Base-by-base conservation (phyloP, 2,113 vertebrate genomes). In the Alethe castanea region DNA sequence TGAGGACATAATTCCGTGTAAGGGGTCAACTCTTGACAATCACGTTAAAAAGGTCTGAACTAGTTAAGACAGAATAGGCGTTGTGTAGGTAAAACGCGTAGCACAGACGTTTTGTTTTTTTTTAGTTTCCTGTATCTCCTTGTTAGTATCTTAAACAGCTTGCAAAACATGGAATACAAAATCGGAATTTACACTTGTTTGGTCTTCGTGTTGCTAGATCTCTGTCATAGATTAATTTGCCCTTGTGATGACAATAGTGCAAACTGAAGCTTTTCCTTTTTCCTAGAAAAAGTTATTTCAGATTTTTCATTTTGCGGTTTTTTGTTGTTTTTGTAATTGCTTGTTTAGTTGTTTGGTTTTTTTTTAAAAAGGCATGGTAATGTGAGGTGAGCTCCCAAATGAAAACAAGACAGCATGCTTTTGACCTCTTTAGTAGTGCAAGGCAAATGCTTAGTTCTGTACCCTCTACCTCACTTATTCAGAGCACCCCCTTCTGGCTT, bases 401-500 rank as follows among this genome's bases (percentile, higher is more conserved):
- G 78, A 31, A 73, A 92, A 54, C 64, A 81, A 89, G 92, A 67
- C 38, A 26, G 48, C 50, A 12, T 71, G 72, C 50, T 71, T 60
- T 74, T 74, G 80, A 83, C 85, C 73, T 89, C 64, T 89, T 56
- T 36, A 8, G 7, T 81, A 62, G 14, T 61, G 26, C 47, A 28
- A 81, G 80, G 66, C 66, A 74, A 61, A 47, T 67, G 57, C 35
- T 93, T 33, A 28, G 47, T 80, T 83, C 67, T 12, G 0, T 67
- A 76, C 24, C 67, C 61, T 72, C 29, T 31, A 25, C 69, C 64
- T 79, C 64, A 17, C 60, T 73, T 86, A 57, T 53, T 76, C 62
- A 86, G 67, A 96, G 95, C 92, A 94, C 95, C 92, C 86, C 40
- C 95, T 97, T 84, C 88, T 79, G 96, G 90, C 50, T 92, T 95